phyloP scores from a whole-genome alignment of 1,140 invertebrate genomes.

The Thaumetopoea pityocampa region DNA sequence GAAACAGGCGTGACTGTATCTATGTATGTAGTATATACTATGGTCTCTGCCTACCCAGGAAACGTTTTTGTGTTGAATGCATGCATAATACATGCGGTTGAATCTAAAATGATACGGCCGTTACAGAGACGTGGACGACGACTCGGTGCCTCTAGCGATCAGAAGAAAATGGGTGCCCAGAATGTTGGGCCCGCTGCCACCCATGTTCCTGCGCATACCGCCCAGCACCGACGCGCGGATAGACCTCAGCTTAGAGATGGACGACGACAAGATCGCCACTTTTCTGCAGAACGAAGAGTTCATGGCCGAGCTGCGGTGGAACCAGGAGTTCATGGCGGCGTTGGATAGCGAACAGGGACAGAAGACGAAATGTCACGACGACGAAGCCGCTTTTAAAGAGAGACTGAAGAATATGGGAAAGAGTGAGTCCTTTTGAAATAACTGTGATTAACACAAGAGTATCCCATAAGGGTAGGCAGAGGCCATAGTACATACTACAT shows the following conservation, averaged over 20 bases:
- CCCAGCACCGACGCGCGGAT: slow-evolving; percentile 59
- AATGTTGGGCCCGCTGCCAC: slow-evolving; percentile 87
- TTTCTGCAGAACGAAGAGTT: slow-evolving; percentile 96
- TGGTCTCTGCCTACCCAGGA: too few species aligned
- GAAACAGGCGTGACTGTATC: too few species aligned
- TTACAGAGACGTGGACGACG: slow-evolving; percentile 59
- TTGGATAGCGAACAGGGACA: slow-evolving; percentile 84
- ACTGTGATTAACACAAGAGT: too few species aligned
- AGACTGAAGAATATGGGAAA: slow-evolving; percentile 92
- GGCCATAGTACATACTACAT: too few species aligned
- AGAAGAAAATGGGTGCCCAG: slow-evolving; percentile 87
- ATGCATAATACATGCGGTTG: too few species aligned
- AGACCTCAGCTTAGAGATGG: slow-evolving; percentile 65
- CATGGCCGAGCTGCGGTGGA: slow-evolving; percentile 90
- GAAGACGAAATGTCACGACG: slow-evolving; percentile 79
- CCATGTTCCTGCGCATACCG: slow-evolving; percentile 85
- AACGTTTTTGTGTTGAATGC: too few species aligned
- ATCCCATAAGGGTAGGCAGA: too few species aligned
- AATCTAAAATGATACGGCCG: too few species aligned
- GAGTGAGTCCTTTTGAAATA: slow-evolving; percentile 76
- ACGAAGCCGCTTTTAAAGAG: slow-evolving; percentile 89
- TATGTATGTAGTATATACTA: too few species aligned
- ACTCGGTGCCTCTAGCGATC: slow-evolving; percentile 55
- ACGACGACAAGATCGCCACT: slow-evolving; percentile 89
- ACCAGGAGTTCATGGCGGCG: slow-evolving; percentile 92